phyloP scores from a whole-genome alignment of 1,140 invertebrate species.

The Sminthurides bifidus region DNA sequence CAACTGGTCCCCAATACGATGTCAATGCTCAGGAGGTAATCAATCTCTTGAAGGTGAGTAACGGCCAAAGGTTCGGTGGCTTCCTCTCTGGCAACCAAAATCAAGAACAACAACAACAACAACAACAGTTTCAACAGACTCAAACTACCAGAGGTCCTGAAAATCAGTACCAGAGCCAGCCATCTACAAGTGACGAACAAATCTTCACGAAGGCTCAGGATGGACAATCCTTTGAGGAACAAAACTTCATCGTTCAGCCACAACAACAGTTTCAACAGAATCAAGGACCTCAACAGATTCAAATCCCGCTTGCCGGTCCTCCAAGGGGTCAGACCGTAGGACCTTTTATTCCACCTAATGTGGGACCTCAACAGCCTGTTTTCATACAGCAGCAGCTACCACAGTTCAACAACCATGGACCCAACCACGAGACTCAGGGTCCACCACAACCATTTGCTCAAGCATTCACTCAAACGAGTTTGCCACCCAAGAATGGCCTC shows the following conservation, averaged over 20 bases:
- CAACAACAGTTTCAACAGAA: not conserved
- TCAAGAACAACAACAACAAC: not conserved
- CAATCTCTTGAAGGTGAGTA: no score
- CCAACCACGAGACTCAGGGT: not conserved
- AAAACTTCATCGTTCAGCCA: no score
- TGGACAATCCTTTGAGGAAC: no score
- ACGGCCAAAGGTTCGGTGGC: not conserved
- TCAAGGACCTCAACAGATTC: no score
- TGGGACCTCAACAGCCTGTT: not conserved
- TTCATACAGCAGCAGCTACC: not conserved
- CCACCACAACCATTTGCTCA: not conserved
- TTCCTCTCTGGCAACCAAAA: not conserved
- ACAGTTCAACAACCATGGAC: not conserved
- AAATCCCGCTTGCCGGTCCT: no score
- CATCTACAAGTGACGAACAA: no score
- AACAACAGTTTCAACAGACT: not conserved
- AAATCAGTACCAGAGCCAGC: no score
- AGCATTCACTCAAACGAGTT: not conserved
- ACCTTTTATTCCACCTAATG: not conserved
- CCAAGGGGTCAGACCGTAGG: no score
- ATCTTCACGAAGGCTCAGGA: no score
- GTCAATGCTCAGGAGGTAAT: not conserved
- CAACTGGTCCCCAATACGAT: not conserved
- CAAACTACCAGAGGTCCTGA: no score
- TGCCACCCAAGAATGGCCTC: conserved; percentile 1